Base-by-base conservation (phyloP, 2,888 invertebrate species). In the Ormyrus nitidulus region DNA sequence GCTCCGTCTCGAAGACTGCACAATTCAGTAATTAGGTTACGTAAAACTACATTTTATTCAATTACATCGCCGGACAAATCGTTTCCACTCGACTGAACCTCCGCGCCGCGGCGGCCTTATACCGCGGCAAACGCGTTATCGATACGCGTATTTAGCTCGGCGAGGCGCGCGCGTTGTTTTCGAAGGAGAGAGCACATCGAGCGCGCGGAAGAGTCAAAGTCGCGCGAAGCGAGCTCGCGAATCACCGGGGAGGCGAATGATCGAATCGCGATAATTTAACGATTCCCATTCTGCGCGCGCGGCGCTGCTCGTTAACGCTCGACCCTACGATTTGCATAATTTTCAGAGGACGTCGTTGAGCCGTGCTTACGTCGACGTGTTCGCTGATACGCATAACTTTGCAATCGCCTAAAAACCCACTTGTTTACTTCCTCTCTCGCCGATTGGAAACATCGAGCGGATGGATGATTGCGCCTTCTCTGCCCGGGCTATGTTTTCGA, bases 321-420 rank as follows among this genome's bases (percentile, higher is more conserved):
- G 19, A 44, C 44, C 9, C 9, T 61, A 19, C 53, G 10, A 74
- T 58, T 58, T 64, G 19, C 58, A n/a, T 54, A 19, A 19, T 74
- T 48, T 56, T 51, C 7, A 51, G 6, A 74, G 49, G 13, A 75
- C 61, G 44, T 46, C 13, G 61, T 66, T 49, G 19, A 7, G n/a
- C 6, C 6, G 9, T 46, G 19, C 9, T 11, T n/a, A 6, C 69
- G 7, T 64, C 68, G 53, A 54, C 44, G n/a, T 19, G 10, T 19
- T 19, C 11, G 68, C 10, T 34, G 56, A 58, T 62, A 56, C 44
- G 54, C 4, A 13, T n/a, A 58, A 48, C 13, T 49, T 56, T 44
- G 51, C 53, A 44, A 72, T 72, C 70, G 61, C 51, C 61, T 74
- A 62, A 58, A 79, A 73, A 79, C 51, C 58, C 10, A 79, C 62